Percentiles rank a stretch among this genome's conserved stretches.
These are phyloP conservation scores for Camelus bactrianus DNA, from an alignment of 2,113 vertebrate species.

Conservation along the genomic window DNA sequence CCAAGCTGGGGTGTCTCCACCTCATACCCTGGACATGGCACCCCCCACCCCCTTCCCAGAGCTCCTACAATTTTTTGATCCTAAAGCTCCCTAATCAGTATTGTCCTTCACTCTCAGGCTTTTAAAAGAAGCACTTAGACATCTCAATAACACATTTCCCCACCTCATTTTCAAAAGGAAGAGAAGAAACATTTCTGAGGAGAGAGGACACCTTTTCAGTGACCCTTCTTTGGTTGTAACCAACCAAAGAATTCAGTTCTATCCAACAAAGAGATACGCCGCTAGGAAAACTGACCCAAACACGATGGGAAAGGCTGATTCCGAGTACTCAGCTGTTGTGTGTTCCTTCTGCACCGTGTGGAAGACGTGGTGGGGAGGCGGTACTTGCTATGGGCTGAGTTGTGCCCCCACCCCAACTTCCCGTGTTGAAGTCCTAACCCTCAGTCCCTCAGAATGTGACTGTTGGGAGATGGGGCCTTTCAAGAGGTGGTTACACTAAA, in stretches of 20 bases:
- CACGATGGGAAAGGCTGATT: accelerated
- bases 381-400: neutral
- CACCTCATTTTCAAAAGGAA: neutral
- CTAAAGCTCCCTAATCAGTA: neutral
- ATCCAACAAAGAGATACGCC: neutral
- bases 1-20: neutral
- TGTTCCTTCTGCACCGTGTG: neutral
- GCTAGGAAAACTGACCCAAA: neutral
- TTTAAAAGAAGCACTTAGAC: neutral
- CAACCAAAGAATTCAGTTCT: neutral
- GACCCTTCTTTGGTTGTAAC: neutral
- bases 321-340: neutral
- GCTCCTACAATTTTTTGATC: neutral
- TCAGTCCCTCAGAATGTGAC: neutral
- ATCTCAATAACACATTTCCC: neutral
- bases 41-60: no score
- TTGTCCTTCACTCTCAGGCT: neutral
- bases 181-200: neutral
- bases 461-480: neutral
- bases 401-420: neutral
- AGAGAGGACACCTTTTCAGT: neutral
- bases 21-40: accelerated
- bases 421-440: no score
- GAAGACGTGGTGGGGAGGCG: no score
- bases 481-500: neutral